These are phyloP conservation scores for Macrosiphum euphorbiae DNA, from an alignment of 2,888 invertebrate genomes.

Conservation along the genomic window DNA sequence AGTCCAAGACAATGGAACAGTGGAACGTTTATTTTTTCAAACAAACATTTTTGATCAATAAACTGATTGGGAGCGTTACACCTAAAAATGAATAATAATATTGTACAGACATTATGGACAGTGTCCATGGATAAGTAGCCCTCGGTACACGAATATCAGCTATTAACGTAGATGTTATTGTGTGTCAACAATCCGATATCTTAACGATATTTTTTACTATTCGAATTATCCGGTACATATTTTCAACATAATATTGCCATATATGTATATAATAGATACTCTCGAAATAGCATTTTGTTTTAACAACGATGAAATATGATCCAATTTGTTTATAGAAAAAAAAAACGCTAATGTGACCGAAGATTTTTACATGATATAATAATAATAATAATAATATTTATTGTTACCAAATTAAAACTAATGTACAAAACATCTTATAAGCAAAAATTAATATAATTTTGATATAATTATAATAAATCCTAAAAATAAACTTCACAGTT, in stretches of 20 bases:
- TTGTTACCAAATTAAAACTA: too few species aligned
- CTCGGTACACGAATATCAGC: neutral
- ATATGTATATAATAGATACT: too few species aligned
- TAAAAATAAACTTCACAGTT: neutral
- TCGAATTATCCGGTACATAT: neutral
- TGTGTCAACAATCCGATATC: neutral
- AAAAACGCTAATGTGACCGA: neutral
- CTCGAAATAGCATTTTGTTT: neutral
- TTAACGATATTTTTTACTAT: neutral
- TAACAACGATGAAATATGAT: neutral
- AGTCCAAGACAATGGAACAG: neutral
- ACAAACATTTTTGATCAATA: neutral
- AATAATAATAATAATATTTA: too few species aligned
- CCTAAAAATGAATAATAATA: neutral
- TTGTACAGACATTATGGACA: neutral
- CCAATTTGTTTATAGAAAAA: neutral
- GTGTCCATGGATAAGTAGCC: too few species aligned
- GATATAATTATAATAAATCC: neutral
- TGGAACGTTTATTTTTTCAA: neutral
- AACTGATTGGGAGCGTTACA: too few species aligned
- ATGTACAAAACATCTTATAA: too few species aligned
- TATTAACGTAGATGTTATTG: neutral
- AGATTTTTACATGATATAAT: neutral
- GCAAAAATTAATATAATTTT: too few species aligned
- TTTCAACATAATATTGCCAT: neutral